These are phyloP conservation scores for Mythimna pallens DNA, from an alignment of 2,888 invertebrate species.

Conservation along the genomic window DNA sequence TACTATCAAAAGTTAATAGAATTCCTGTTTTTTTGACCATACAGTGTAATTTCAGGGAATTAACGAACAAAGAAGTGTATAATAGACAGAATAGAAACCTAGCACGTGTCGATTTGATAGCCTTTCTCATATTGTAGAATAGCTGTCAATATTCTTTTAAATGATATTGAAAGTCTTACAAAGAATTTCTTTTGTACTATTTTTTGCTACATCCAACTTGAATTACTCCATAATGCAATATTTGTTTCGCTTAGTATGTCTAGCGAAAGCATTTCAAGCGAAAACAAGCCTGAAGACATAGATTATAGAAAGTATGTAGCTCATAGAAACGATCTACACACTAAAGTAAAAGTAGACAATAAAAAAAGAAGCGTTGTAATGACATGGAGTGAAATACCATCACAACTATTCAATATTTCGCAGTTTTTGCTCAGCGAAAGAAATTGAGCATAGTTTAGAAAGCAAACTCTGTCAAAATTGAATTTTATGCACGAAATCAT, in stretches of 20 bases:
- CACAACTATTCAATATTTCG: neutral
- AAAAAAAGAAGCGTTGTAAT: slow-evolving; percentile 41
- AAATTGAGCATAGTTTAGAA: slow-evolving; percentile 9
- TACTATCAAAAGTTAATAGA: slow-evolving; percentile 26
- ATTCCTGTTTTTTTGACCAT: slow-evolving; percentile 25
- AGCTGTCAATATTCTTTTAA: slow-evolving; percentile 1
- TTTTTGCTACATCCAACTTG: slow-evolving; percentile 38
- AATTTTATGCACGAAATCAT: neutral
- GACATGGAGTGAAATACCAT: slow-evolving; percentile 25
- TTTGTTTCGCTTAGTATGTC: slow-evolving; percentile 41
- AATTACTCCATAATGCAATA: slow-evolving; percentile 25
- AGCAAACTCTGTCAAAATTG: slow-evolving; percentile 4
- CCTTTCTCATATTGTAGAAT: neutral
- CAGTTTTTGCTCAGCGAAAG: neutral
- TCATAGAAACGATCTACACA: slow-evolving; percentile 38
- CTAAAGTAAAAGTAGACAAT: slow-evolving; percentile 53
- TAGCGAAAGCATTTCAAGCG: slow-evolving; percentile 48
- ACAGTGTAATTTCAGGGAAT: slow-evolving; percentile 30
- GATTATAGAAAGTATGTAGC: slow-evolving; percentile 55
- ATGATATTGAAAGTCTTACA: neutral
- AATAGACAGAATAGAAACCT: slow-evolving; percentile 8
- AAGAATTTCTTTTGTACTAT: neutral
- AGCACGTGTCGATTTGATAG: slow-evolving; percentile 18
- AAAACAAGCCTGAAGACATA: slow-evolving; percentile 59
- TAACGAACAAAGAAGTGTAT: slow-evolving; percentile 30